These are phyloP conservation scores for Tachystola acroxantha DNA, from an alignment of 2,888 invertebrate species.

Conservation along the genomic window DNA sequence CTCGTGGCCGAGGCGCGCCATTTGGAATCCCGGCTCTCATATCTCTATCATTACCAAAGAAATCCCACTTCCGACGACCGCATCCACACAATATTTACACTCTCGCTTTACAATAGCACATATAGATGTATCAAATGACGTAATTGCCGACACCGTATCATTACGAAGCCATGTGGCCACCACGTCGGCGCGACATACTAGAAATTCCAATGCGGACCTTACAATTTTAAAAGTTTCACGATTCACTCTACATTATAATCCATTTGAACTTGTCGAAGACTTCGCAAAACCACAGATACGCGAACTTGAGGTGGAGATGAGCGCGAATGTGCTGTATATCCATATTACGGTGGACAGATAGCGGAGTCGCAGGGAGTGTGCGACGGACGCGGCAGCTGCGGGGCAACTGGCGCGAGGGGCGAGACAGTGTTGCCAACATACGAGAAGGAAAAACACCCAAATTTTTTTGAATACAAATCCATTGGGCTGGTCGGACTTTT, in stretches of 20 bases:
- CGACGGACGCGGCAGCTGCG: slow-evolving; percentile 74
- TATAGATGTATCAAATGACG: slow-evolving; percentile 41
- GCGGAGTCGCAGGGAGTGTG: slow-evolving; percentile 67
- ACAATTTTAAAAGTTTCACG: slow-evolving; percentile 48
- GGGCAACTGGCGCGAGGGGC: slow-evolving; percentile 61
- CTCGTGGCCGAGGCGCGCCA: slow-evolving; percentile 65
- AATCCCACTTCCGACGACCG: slow-evolving; percentile 18
- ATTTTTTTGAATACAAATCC: too few relatives aligned
- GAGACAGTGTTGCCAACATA: too few relatives aligned
- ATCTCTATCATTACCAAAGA: slow-evolving; percentile 17
- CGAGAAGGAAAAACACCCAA: too few relatives aligned
- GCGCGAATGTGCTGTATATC: slow-evolving; percentile 73
- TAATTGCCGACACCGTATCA: slow-evolving; percentile 65
- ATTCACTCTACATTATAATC: slow-evolving; percentile 76
- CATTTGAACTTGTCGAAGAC: slow-evolving; percentile 73
- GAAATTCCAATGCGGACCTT: slow-evolving; percentile 75
- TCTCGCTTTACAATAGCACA: slow-evolving; percentile 43
- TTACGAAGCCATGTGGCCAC: slow-evolving; percentile 71
- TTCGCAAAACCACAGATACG: slow-evolving; percentile 74
- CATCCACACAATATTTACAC: slow-evolving; percentile 38
- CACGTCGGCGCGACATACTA: slow-evolving; percentile 72
- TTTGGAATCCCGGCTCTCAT: slow-evolving; percentile 29
- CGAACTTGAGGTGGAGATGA: slow-evolving; percentile 69
- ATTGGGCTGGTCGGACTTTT: too few relatives aligned
- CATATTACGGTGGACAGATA: slow-evolving; percentile 64